Percentiles rank a stretch among this genome's conserved stretches.
These are phyloP conservation scores for Mesocentrotus franciscanus DNA, from an alignment of 53 echinoderm and acorn worm species.

Conservation along the genomic window DNA sequence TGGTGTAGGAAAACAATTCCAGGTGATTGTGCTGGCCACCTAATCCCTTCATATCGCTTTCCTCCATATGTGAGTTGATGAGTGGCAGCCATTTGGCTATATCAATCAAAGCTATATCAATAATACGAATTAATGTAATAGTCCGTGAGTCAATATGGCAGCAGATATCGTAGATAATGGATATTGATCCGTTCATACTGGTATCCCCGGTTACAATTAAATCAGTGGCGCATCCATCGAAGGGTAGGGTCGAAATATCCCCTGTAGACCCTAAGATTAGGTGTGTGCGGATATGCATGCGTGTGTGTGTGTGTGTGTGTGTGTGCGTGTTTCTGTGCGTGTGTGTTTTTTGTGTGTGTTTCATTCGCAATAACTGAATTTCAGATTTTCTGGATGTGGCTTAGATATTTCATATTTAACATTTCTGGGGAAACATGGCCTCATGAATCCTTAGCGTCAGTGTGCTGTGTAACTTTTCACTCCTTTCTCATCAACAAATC, in stretches of 20 bases:
- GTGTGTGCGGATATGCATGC: too few relatives aligned
- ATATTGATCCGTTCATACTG: background rate
- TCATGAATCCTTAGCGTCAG: too few relatives aligned
- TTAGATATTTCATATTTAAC: too few relatives aligned
- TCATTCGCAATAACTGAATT: too few relatives aligned
- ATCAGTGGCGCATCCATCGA: background rate
- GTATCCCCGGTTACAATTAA: slow-evolving; percentile 41
- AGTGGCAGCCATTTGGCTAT: background rate
- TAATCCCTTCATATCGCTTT: background rate
- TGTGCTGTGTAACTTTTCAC: too few relatives aligned
- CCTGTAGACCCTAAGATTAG: background rate
- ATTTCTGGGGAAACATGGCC: too few relatives aligned
- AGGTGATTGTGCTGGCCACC: background rate
- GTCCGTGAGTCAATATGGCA: background rate
- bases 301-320: background rate
- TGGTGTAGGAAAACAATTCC: background rate
- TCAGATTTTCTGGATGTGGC: background rate
- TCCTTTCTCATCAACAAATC: too few relatives aligned
- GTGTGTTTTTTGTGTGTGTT: too few relatives aligned
- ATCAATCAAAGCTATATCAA: background rate
- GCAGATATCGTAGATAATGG: background rate
- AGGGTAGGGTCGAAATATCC: background rate
- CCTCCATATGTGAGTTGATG: background rate
- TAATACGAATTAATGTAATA: background rate
- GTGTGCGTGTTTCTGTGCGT: background rate